phyloP scores from a whole-genome alignment of 2,888 invertebrate genomes.

The Mesorhabditis sp. region DNA sequence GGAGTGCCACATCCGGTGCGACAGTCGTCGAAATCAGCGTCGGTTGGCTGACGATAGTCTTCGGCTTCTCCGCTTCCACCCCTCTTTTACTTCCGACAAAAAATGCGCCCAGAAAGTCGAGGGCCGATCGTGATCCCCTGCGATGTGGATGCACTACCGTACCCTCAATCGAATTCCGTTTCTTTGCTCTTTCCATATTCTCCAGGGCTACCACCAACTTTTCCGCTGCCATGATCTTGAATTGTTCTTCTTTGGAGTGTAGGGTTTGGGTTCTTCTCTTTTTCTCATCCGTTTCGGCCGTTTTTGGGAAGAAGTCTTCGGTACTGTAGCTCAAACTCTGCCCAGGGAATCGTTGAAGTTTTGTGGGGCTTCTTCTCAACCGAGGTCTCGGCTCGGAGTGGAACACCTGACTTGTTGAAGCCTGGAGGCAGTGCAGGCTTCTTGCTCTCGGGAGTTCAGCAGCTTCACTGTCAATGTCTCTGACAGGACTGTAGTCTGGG shows the following conservation, averaged over 20 bases:
- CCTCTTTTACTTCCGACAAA: too few species aligned
- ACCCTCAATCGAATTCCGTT: background rate
- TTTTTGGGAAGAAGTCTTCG: background rate
- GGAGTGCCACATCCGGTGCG: slow-evolving; percentile 11
- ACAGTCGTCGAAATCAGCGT: slow-evolving; percentile 36
- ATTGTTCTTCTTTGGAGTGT: slow-evolving; percentile 33
- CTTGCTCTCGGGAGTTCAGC: background rate
- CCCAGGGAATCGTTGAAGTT: too few species aligned
- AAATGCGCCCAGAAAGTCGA: background rate
- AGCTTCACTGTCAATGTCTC: background rate
- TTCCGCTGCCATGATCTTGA: slow-evolving; percentile 38
- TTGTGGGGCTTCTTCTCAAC: too few species aligned
- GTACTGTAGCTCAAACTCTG: background rate
- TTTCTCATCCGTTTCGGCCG: background rate
- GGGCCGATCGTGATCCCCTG: slow-evolving; percentile 4
- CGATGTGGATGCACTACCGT: background rate
- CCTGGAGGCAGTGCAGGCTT: background rate
- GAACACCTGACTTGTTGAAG: background rate
- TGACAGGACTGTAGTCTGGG: background rate
- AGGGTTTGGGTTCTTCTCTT: background rate
- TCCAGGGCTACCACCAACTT: slow-evolving; percentile 38
- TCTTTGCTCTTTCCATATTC: slow-evolving; percentile 31
- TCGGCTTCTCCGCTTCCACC: slow-evolving; percentile 7
- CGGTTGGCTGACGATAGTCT: slow-evolving; percentile 29
- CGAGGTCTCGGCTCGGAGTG: background rate